Evolutionary conservation across 1,140 invertebrate species (phyloP), one percentile per base, ranked within the genome.

Genomic region (Drosophila kanapiae): DNA sequence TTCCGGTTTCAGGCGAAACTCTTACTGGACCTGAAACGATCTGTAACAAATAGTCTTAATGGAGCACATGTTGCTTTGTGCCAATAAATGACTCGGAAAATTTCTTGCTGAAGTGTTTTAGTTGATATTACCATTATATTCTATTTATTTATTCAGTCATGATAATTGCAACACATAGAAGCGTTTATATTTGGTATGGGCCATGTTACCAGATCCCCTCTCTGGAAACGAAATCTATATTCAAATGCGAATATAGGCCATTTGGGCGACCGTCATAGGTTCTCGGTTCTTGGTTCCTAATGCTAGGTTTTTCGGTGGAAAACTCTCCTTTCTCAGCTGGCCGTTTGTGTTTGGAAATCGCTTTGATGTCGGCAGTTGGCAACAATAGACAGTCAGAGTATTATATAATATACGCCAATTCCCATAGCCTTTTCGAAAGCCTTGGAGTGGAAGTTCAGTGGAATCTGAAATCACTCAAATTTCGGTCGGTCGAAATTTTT

Each of bases 351-450:
- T 70, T 56, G 16, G 14, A 70, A 59, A 37, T 42, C 13, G 43
- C 70, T 74, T 74, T 74, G 70, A 74, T 60, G 68, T 74, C 45
- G 43, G 70, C 70, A 51, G 70, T 67, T 60, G 45, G 69, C 64
- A 33, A 42, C 27, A 14, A 33, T 31, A 18, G 16, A 35, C 10
- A n/a, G 60, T 27, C 49, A 40, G 13, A 37, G 8, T 42, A 43
- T 47, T 68, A 48, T 35, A 56, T 31, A 35, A 38, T 48, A 45
- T 8, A 33, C 3, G 29, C 11, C 11, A 9, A 1, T 13, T 18
- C 31, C 27, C 31, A 6, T 6, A 8, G 14, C 6, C 5, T 13
- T 23, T 45, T 23, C 43, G 16, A 18, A 43, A 43, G 45, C 3
- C 11, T 1, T 3, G 16, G 14, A n/a, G 6, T 67, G 23, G 11